Percentiles rank a stretch among this genome's conserved stretches.
Conservation (phyloP, 2,888 invertebrate genomes). For the Apotomis betuletana region DNA sequence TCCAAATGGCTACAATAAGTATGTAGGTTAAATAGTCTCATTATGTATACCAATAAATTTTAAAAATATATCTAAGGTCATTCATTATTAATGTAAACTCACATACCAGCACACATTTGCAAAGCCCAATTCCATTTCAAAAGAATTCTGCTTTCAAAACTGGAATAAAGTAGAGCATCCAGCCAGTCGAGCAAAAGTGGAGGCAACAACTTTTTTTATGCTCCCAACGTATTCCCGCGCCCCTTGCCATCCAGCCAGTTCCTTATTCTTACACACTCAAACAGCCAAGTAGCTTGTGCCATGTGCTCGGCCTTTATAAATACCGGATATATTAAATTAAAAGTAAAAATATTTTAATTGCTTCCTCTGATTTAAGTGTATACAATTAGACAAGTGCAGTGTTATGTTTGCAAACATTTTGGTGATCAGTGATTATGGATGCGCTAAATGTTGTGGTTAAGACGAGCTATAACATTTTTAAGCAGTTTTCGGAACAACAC, state of each 20-base stretch:
- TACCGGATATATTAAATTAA: constrained; percentile 33
- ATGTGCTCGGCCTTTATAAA: constrained; percentile 60
- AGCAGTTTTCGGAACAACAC: constrained; percentile 73
- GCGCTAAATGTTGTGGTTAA: constrained; percentile 73
- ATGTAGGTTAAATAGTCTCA: constrained; percentile 8
- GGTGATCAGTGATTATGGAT: constrained; percentile 59
- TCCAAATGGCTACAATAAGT: not conserved
- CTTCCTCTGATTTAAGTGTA: constrained; percentile 16
- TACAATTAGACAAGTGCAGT: constrained; percentile 25
- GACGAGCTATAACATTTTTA: constrained; percentile 77
- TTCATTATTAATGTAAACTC: constrained; percentile 19
- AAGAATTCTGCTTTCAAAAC: constrained; percentile 33
- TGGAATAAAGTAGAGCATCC: constrained; percentile 68
- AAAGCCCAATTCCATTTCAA: constrained; percentile 27
- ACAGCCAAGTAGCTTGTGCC: constrained; percentile 59
- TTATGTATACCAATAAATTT: constrained; percentile 5
- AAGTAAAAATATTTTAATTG: constrained; percentile 34
- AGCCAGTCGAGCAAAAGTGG: constrained; percentile 60
- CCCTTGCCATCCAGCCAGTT: constrained; percentile 73
- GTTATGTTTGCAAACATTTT: constrained; percentile 23
- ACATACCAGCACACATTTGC: constrained; percentile 25
- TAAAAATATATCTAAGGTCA: not conserved
- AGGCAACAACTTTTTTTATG: constrained; percentile 78
- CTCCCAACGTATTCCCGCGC: constrained; percentile 76
- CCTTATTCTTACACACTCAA: constrained; percentile 72